Base-by-base conservation (phyloP, 2,888 invertebrate species). In the Candidula unifasciata region DNA sequence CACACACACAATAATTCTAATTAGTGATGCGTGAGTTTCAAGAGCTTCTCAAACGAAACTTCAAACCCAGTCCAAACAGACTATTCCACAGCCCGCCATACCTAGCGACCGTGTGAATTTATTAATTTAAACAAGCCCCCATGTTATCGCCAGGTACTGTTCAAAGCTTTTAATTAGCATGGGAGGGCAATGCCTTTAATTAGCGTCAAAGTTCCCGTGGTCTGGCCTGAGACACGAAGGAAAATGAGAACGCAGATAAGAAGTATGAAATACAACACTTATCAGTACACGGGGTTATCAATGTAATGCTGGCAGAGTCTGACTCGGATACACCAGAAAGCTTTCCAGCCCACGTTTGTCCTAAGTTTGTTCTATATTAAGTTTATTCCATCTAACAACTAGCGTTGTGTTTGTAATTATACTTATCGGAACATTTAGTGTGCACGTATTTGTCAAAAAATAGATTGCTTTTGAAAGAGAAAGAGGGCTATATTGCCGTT, bases 141-240 rank as follows among this genome's bases (percentile, higher is more conserved):
- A 3, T 10, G 57, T 24, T 81, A 81, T 81, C 81, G 73, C 73
- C 73, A 33, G n/a, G 81, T 57, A 35, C 54, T 81, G 81, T 81
- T 81, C 81, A 81, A 81, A 74, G 81, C 81, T 73, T 82, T 74
- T 82, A 82, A 82, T 82, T 82, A 82, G 76, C 66, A 2, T 18
- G 66, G 3, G 52, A 76, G 54, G 60, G 64, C 52, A 64, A 8
- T 68, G 0, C 52, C 54, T 82, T 82, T 82, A 82, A 82, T 82
- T 82, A 82, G 82, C 74, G 30, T 37, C 82, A 68, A 21, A 37
- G 44, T 18, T 33, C 68, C 60, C 5, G 6, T 16, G 35, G 33
- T 27, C 30, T 0, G 57, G 71, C 35, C 35, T 54, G 71, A 5
- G 80, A 80, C 27, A 54, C 54, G 57, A 71, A 71, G 54, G n/a